Evolutionary conservation across 2,888 invertebrate species (phyloP).

Genomic region (Phortica okadai): DNA sequence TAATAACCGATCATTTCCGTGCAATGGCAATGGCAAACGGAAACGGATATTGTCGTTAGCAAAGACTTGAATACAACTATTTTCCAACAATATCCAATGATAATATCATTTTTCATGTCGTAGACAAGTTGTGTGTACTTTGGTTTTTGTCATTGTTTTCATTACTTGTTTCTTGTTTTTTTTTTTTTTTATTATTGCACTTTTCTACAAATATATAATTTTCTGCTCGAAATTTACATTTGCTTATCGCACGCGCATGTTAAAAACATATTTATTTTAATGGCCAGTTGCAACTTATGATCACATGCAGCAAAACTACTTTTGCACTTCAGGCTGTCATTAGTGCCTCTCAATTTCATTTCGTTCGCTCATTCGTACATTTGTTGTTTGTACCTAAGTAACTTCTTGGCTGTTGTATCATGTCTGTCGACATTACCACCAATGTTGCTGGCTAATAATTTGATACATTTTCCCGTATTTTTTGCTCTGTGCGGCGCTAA

Average conservation of each 20-base stretch:
- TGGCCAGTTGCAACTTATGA: neutral
- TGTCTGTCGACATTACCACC: constrained; percentile 34
- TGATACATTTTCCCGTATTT: neutral
- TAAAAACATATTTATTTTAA: constrained; percentile 31
- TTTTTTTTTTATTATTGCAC: too few species aligned
- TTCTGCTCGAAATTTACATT: too few species aligned
- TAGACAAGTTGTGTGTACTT: too few species aligned
- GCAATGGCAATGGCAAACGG: neutral
- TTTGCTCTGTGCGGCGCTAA: neutral
- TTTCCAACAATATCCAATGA: too few species aligned
- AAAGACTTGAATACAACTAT: too few species aligned
- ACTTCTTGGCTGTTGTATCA: neutral
- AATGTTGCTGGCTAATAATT: constrained; percentile 28
- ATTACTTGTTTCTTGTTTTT: too few species aligned
- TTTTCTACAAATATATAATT: too few species aligned
- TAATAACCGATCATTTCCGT: constrained; percentile 23
- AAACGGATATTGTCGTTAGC: constrained; percentile 2
- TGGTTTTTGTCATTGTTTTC: too few species aligned
- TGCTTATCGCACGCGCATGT: constrained; percentile 20
- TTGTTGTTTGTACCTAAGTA: neutral
- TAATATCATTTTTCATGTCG: too few species aligned
- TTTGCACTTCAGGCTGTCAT: constrained; percentile 12
- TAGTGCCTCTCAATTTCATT: neutral
- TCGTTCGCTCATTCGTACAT: neutral
- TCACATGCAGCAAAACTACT: neutral